Evolutionary conservation across 1,140 invertebrate species (phyloP).

Genomic region (Yoshiicerus persimilis): DNA sequence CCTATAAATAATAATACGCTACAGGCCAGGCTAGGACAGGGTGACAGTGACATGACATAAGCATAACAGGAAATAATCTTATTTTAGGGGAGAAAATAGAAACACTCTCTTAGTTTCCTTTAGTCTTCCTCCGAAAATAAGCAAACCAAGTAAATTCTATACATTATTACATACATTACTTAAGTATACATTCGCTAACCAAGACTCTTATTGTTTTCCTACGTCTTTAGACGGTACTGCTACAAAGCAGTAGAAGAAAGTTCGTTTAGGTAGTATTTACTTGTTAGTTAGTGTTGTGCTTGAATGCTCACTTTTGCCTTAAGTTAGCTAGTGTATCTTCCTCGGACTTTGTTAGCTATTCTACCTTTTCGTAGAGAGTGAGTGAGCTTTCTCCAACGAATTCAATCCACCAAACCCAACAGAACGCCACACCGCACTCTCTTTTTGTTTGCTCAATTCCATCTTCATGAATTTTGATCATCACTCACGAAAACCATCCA

Average conservation of each 20-base stretch:
- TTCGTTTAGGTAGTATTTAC: neutral
- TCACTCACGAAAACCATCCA: slow-evolving; percentile 19
- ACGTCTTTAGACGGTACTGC: no score
- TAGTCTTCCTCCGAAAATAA: no score
- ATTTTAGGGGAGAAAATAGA: neutral
- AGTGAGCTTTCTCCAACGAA: neutral
- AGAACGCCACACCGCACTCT: neutral
- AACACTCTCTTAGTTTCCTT: no score
- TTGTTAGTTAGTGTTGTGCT: neutral
- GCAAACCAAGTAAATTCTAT: neutral
- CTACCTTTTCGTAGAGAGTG: neutral
- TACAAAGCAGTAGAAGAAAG: neutral
- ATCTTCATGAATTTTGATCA: slow-evolving; percentile 46
- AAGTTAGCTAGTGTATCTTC: neutral
- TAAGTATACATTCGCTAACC: no score
- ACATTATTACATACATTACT: neutral
- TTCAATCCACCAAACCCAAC: neutral
- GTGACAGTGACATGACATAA: no score
- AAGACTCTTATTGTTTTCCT: no score
- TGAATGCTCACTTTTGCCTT: neutral
- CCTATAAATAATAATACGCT: neutral
- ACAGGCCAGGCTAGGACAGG: neutral
- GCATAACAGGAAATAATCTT: no score
- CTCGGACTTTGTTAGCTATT: neutral
- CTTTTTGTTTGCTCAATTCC: slow-evolving; percentile 42